Percentiles rank a stretch among this genome's conserved stretches.
Conservation (phyloP, 2,113 vertebrate species). For the Rhinopomastus cyanomelas region DNA sequence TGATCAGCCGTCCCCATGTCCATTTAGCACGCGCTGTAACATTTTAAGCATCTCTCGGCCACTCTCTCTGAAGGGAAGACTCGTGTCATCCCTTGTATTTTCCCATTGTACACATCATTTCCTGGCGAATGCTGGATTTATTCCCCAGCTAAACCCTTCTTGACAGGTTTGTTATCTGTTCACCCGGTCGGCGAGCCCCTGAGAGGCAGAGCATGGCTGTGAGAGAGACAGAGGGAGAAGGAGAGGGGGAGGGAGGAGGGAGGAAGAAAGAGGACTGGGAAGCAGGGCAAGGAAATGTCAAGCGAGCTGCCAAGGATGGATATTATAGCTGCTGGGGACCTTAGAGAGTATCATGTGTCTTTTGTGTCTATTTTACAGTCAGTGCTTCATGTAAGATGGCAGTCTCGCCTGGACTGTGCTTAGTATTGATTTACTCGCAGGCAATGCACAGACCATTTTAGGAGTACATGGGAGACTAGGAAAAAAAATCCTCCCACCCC, state of each 20-base stretch:
- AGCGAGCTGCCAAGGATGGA: constrained; percentile 87
- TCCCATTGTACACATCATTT: constrained; percentile 83
- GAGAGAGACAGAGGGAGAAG: constrained; percentile 62
- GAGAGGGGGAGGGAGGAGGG: constrained; percentile 43
- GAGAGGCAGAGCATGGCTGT: constrained; percentile 82
- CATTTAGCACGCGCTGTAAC: constrained; percentile 72
- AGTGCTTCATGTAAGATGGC: constrained; percentile 81
- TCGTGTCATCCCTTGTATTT: constrained; percentile 78
- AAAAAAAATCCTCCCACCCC: background rate
- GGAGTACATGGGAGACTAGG: constrained; percentile 42
- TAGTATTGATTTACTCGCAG: constrained; percentile 79
- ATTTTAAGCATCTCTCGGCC: constrained; percentile 77
- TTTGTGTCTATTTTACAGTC: constrained; percentile 83
- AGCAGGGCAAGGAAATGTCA: constrained; percentile 90
- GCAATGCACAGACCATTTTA: constrained; percentile 69
- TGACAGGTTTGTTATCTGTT: constrained; percentile 94
- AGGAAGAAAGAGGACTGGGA: constrained; percentile 73
- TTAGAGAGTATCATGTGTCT: constrained; percentile 80
- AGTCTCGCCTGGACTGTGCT: constrained; percentile 73
- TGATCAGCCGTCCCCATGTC: constrained; percentile 81
- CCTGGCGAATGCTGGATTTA: constrained; percentile 80
- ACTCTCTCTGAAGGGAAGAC: constrained; percentile 76
- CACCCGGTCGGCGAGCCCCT: constrained; percentile 80
- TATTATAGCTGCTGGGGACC: constrained; percentile 87
- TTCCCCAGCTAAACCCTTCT: constrained; percentile 83